These are phyloP conservation scores for Loris lydekkerianus DNA, from an alignment of 2,797 vertebrate genomes.

Conservation along the genomic window DNA sequence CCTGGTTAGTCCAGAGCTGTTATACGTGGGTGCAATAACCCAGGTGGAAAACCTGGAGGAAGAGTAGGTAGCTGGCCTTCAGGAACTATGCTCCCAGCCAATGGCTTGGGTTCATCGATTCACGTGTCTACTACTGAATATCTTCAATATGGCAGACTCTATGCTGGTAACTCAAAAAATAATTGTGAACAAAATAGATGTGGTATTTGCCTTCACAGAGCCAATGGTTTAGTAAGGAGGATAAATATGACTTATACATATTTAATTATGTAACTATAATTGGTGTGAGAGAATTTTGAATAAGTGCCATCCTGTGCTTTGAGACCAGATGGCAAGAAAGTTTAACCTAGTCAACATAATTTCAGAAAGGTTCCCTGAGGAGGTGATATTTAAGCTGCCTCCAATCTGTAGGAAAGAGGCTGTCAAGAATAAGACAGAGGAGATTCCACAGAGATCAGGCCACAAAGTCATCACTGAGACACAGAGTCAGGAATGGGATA, in stretches of 20 bases:
- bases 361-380: conserved; percentile 42
- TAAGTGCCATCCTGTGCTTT: not conserved
- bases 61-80: not conserved
- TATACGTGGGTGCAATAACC: not conserved
- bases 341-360: conserved; percentile 33
- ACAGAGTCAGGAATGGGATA: not conserved
- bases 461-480: conserved; percentile 54
- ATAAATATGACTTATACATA: not conserved
- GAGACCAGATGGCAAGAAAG: conserved; percentile 62
- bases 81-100: not conserved
- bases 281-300: not conserved
- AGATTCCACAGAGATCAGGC: not conserved
- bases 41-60: not conserved
- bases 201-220: not conserved
- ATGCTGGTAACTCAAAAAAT: not conserved
- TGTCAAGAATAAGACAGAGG: conserved; percentile 37
- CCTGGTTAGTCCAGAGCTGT: not conserved
- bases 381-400: conserved; percentile 29
- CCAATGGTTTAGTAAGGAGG: not conserved
- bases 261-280: not conserved
- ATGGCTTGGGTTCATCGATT: not conserved
- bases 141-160: not conserved
- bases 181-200: not conserved
- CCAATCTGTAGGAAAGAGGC: not conserved
- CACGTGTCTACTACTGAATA: not conserved